Conservation (phyloP, 2,888 invertebrate species). For the Tipula unca region DNA sequence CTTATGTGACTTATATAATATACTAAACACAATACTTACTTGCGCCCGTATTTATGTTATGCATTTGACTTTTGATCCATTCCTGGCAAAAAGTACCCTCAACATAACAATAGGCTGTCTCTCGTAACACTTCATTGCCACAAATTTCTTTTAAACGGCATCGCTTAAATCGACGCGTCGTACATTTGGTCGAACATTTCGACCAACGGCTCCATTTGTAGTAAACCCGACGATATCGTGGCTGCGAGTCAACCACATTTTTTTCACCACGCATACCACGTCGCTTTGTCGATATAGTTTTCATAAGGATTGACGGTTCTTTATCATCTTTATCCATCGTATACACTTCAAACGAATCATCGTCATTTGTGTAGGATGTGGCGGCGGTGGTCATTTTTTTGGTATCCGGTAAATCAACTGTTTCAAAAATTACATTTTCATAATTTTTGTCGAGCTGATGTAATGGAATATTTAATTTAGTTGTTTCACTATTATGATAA, state of each 20-base stretch:
- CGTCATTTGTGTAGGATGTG: neutral
- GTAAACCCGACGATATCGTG: constrained; percentile 46
- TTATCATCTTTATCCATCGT: constrained; percentile 31
- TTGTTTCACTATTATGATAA: constrained; percentile 21
- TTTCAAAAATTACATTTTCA: constrained; percentile 21
- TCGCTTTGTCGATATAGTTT: neutral
- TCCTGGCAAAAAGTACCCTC: constrained; percentile 74
- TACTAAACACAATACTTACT: neutral
- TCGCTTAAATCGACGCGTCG: constrained; percentile 66
- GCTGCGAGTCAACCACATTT: constrained; percentile 34
- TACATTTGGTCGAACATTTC: constrained; percentile 68
- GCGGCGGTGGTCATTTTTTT: neutral
- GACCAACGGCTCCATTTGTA: constrained; percentile 80
- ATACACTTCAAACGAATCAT: constrained; percentile 22
- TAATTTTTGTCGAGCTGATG: constrained; percentile 20
- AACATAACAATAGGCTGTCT: constrained; percentile 78
- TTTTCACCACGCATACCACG: constrained; percentile 31
- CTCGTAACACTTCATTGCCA: constrained; percentile 65
- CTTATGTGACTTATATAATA: neutral
- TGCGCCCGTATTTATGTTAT: constrained; percentile 28
- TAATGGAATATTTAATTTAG: neutral
- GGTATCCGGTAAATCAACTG: neutral
- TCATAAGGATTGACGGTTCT: neutral
- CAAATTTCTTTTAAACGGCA: constrained; percentile 69
- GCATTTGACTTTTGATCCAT: constrained; percentile 47